Conservation (phyloP, 2,797 vertebrate species). For the Thaleichthys pacificus region DNA sequence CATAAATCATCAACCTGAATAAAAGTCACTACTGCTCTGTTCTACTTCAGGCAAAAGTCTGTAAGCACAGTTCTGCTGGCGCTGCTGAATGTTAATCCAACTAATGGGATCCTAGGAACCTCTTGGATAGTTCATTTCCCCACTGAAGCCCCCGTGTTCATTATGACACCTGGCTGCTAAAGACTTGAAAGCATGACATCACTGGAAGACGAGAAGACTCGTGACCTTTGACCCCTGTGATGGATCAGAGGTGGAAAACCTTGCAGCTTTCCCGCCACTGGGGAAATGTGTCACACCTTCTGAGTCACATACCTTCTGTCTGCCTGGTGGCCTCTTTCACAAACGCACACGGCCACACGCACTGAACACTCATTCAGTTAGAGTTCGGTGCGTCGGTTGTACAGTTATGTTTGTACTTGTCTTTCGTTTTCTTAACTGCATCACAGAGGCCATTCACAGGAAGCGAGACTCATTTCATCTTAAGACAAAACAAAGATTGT, state of each 20-base stretch:
- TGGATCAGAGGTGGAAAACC: not conserved
- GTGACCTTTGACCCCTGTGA: not conserved
- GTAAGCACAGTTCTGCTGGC: not conserved
- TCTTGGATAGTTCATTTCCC: not conserved
- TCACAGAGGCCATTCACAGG: no score
- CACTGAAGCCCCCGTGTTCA: not conserved
- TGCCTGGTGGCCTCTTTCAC: not conserved
- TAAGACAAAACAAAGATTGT: not conserved
- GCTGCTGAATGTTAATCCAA: not conserved
- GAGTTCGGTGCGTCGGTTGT: no score
- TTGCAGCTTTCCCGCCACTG: not conserved
- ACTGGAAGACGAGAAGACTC: not conserved
- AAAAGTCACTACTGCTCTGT: not conserved
- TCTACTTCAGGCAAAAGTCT: not conserved
- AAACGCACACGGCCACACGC: slow-evolving; percentile 2
- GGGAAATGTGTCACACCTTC: not conserved
- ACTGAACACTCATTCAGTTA: slow-evolving; percentile 18
- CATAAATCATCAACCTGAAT: not conserved
- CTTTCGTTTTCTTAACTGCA: no score
- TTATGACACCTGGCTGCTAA: slow-evolving; percentile 5
- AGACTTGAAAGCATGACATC: not conserved
- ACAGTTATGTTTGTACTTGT: not conserved
- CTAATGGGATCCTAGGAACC: not conserved
- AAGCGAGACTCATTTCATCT: no score
- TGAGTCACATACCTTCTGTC: slow-evolving; percentile 1